Base-by-base conservation (phyloP, 2,113 vertebrate species). In the Cnemophilus loriae region DNA sequence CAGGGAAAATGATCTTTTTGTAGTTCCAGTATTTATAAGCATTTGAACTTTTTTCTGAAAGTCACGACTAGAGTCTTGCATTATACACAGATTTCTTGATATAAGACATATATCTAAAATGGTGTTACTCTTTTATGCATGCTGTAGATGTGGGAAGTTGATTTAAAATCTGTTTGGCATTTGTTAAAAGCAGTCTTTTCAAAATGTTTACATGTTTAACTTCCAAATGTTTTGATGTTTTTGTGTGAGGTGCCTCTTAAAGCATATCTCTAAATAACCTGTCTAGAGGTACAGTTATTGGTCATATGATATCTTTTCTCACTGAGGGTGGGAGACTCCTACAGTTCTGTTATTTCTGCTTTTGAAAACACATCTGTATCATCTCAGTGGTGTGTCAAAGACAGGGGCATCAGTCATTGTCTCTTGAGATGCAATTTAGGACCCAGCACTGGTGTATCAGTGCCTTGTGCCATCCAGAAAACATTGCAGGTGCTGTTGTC, bases 401-500 rank as follows among this genome's bases (percentile, higher is more conserved):
- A 95, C 59, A 75, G 90, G 33, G 50, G 41, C 82, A 76, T 90
- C 76, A 26, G 93, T 95, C 84, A 35, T 70, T 94, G 82, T 97
- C 70, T 96, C 81, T 94, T 67, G 68, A 93, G 80, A 79, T 90
- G 92, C 64, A 96, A 5, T 91, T 83, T 28, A 70, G 84, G 67
- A 88, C 67, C 27, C 94, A 57, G 82, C 77, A 46, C 78, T 76
- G 16, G 56, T 75, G 55, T 71, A 32, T 91, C 90, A 85, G 50
- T 95, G 93, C 73, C 92, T 96, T 60, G 16, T 95, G 93, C 84
- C 68, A 68, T 83, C 60, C 60, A 95, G 57, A 82, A 84, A 93
- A 74, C 89, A 28, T 33, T 87, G 90, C 96, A 96, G 95, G 95
- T 96, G 93, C 74, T 87, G 17, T 96, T 95, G 93, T 92, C 92